A percentile compares a stretch with the other conserved stretches of the same genome.
These are phyloP conservation scores for Mesorhabditis spiculigera DNA, from an alignment of 2,888 invertebrate species.

Conservation along the genomic window DNA sequence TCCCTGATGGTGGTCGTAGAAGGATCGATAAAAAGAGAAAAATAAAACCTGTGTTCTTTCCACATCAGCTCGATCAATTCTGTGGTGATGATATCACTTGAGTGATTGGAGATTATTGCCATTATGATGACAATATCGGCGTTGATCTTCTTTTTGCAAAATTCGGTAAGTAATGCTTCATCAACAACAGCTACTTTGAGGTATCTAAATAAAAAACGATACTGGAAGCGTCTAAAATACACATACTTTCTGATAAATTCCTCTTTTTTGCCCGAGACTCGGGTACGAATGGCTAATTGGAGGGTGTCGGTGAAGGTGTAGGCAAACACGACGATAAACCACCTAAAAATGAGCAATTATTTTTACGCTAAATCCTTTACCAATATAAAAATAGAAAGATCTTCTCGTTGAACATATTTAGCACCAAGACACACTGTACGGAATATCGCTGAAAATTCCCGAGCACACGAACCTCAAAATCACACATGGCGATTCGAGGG, in stretches of 20 bases:
- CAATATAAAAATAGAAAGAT: conserved; percentile 53
- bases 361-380: conserved; percentile 15
- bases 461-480: conserved; percentile 47
- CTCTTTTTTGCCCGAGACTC: not conserved
- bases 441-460: conserved; percentile 41
- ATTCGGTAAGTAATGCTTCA: not conserved
- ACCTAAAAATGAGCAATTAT: not conserved
- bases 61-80: conserved; percentile 33
- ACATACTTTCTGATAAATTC: not conserved
- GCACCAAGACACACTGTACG: conserved; percentile 39
- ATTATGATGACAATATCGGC: conserved; percentile 7
- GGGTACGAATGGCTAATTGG: not conserved
- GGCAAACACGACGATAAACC: conserved; percentile 30
- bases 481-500: conserved; percentile 54
- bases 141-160: conserved; percentile 3
- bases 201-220: not conserved
- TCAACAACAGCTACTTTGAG: not conserved
- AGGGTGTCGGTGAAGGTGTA: conserved; percentile 27
- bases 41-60: conserved; percentile 16
- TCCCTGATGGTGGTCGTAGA: too few relatives aligned
- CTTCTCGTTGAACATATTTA: conserved; percentile 56
- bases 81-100: conserved; percentile 41
- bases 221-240: not conserved
- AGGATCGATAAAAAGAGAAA: too few relatives aligned
- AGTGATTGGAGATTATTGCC: conserved; percentile 43